A percentile compares a stretch with the other conserved stretches of the same genome.
phyloP scores from a whole-genome alignment of 2,797 vertebrate species.

The Caiman crocodilus region DNA sequence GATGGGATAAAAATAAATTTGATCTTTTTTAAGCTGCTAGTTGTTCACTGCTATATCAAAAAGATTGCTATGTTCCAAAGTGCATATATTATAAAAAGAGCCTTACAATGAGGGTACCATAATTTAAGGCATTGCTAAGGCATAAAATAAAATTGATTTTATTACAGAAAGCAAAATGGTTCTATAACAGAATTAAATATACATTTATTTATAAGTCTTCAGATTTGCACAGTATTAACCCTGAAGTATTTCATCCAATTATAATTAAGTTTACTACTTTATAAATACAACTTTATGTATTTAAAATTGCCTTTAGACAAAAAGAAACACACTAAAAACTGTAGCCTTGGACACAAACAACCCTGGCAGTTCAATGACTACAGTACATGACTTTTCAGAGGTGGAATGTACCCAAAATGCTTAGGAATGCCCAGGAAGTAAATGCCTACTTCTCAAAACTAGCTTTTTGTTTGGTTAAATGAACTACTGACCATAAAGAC shows the following conservation, averaged over 20 bases:
- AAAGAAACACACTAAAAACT: background rate
- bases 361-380: background rate
- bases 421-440: background rate
- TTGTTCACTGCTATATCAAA: constrained; percentile 7
- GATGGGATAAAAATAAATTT: background rate
- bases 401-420: background rate
- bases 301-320: background rate
- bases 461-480: background rate
- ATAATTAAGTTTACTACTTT: background rate
- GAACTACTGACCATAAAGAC: background rate
- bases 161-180: constrained; percentile 8
- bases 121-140: constrained; percentile 19
- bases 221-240: background rate
- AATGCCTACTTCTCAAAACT: background rate
- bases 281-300: background rate
- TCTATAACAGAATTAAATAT: constrained; percentile 24
- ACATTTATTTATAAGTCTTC: constrained; percentile 20
- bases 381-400: background rate
- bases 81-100: background rate
- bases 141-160: background rate
- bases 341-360: background rate
- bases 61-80: background rate
- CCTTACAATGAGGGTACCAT: background rate
- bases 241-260: background rate
- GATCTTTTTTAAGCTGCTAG: background rate